A percentile compares a stretch with the other conserved stretches of the same genome.
Evolutionary conservation across 2,888 invertebrate genomes (phyloP).

Genomic region (Oxystoma pomonae): DNA sequence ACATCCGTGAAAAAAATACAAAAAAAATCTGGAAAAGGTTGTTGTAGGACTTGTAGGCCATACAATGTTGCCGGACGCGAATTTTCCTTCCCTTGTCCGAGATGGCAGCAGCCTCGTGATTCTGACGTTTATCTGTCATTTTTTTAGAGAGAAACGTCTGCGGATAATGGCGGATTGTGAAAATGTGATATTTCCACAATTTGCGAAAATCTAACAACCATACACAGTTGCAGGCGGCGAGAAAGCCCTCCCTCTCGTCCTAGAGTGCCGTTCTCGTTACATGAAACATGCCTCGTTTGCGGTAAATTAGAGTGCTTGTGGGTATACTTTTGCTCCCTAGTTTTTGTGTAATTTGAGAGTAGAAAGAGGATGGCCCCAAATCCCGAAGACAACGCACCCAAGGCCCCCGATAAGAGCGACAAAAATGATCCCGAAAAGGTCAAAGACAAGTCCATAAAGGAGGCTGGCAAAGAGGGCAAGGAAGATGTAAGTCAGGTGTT

Average conservation of each 20-base stretch:
- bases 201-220: not conserved
- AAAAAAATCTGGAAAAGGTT: no score
- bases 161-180: not conserved
- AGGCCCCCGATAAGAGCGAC: constrained; percentile 66
- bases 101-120: no score
- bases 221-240: not conserved
- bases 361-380: constrained; percentile 66
- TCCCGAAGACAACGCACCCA: constrained; percentile 71
- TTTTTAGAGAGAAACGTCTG: not conserved
- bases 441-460: constrained; percentile 45
- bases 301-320: not conserved
- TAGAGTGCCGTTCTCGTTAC: not conserved
- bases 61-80: no score
- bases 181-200: not conserved
- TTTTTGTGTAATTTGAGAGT: not conserved
- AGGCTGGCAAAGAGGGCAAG: constrained; percentile 33
- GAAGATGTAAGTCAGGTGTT: constrained; percentile 25
- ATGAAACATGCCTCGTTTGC: not conserved
- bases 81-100: no score
- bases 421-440: constrained; percentile 52
- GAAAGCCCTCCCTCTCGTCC: not conserved
- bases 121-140: no score
- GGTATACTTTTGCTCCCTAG: not conserved
- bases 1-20: no score
- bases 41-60: no score